Percentiles rank a stretch among this genome's conserved stretches.
Conservation (phyloP, 2,888 invertebrate species). For the Trissolcus japonicus region DNA sequence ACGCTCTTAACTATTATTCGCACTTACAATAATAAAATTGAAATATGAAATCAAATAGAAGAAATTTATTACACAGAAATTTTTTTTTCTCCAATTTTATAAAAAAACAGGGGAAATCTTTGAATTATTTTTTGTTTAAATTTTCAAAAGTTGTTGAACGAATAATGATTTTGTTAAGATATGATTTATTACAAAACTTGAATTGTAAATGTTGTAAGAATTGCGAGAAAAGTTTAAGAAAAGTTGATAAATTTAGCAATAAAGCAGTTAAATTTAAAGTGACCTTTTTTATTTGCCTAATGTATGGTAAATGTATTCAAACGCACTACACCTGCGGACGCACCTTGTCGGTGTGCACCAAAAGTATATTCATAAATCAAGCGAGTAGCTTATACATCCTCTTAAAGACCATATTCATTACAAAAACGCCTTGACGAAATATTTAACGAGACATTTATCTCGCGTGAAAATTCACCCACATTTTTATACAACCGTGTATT, state of each 20-base stretch:
- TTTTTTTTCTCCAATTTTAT: no score
- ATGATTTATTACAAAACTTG: no score
- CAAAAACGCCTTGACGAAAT: constrained; percentile 14
- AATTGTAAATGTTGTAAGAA: no score
- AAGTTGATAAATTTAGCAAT: constrained; percentile 7
- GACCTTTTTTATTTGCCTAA: constrained; percentile 42
- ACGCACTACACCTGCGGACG: constrained; percentile 1
- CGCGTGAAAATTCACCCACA: no score
- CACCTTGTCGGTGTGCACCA: constrained; percentile 23
- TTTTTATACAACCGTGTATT: no score
- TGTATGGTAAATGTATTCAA: constrained; percentile 33
- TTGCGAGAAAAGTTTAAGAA: background rate
- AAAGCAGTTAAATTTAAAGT: constrained; percentile 27
- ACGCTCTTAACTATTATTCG: constrained; percentile 24
- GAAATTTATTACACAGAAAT: no score
- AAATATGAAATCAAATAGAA: background rate
- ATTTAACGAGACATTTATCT: background rate
- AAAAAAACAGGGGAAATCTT: background rate
- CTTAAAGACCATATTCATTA: constrained; percentile 14
- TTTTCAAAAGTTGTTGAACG: no score
- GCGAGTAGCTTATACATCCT: constrained; percentile 30
- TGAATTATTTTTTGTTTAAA: no score
- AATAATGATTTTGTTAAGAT: no score
- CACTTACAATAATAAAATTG: constrained; percentile 52
- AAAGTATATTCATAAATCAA: constrained; percentile 45